Evolutionary conservation across 2,797 vertebrate species (phyloP).

Genomic region (Orientallactaga sibirica): DNA sequence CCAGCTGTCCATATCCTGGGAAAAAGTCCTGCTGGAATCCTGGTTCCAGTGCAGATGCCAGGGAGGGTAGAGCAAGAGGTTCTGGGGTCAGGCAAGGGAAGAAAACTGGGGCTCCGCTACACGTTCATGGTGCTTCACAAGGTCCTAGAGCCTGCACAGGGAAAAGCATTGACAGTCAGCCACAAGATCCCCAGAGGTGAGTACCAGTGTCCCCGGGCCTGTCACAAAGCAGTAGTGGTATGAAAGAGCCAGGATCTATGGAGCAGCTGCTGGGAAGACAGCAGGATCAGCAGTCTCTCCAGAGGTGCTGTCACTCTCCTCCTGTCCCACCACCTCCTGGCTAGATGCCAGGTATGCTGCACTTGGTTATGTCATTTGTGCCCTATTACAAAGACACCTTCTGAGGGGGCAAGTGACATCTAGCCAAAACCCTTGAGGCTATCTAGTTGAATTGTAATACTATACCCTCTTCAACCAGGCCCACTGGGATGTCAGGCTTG

Average conservation of each 20-base stretch:
- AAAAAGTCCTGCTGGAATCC: conserved; percentile 59
- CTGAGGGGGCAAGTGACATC: background rate
- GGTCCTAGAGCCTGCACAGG: conserved; percentile 59
- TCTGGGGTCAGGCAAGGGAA: background rate
- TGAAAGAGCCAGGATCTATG: background rate
- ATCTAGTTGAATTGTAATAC: background rate
- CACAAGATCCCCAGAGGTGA: background rate
- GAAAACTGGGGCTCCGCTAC: conserved; percentile 27
- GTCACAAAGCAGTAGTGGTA: background rate
- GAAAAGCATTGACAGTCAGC: conserved; percentile 30
- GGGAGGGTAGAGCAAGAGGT: background rate
- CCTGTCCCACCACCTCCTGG: background rate
- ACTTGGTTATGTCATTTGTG: background rate
- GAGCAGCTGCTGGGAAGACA: background rate
- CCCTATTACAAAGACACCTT: background rate
- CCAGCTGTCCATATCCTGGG: conserved; percentile 74
- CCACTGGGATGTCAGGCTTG: background rate
- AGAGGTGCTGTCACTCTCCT: background rate
- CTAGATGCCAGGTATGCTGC: background rate
- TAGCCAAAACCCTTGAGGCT: background rate
- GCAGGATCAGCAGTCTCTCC: background rate
- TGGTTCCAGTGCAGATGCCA: background rate
- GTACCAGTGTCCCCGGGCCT: background rate
- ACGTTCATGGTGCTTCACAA: conserved; percentile 46
- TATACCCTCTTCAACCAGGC: background rate